Evolutionary conservation across 2,113 vertebrate species (phyloP), one percentile per base, ranked within the genome.

Genomic region (Cynoglossus semilaevis): DNA sequence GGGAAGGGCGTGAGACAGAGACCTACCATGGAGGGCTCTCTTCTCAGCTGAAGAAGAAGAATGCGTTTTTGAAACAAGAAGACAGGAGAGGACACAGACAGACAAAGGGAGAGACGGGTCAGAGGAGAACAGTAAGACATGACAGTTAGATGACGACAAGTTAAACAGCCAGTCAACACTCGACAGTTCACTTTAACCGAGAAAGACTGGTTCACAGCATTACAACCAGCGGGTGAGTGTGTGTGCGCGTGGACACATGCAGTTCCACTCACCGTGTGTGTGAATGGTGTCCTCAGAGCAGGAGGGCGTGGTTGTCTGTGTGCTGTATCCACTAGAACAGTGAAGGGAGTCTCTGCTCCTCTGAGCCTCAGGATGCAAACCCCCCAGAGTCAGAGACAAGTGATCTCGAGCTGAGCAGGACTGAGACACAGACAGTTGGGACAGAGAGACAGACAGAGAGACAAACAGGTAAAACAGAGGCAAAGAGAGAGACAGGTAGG

Each of bases 251-350:
- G n/a, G 37, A 40, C 37, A 8, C 12, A 7, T 44, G 53, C 45
- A 47, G 41, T 11, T 3, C 18, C 2, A 55, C 87, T 85, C 57
- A 93, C 92, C 78, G 63, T 93, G 92, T 1, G 91, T 88, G 71
- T 91, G 91, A 22, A 93, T 93, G 63, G 92, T 91, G 82, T 93
- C 92, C 71, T 93, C 92, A 0, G 92, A 93, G 83, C 92, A 93
- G 72, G 92, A 93, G 2, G 92, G 92, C 15, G 92, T 93, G 69
- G 92, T 93, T 35, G 92, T 93, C 85, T 93, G 92, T 3, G 92
- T 93, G 88, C 91, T 93, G 87, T 93, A 93, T 17, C 92, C 92
- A 0, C 90, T 92, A 56, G 92, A 93, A 48, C 92, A 93, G 76
- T 93, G 92, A 58, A 93, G 86, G 8, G 92, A 93, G 71, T 93